Conservation (phyloP, 1,140 invertebrate species). For the Tetramorium alpestre region DNA sequence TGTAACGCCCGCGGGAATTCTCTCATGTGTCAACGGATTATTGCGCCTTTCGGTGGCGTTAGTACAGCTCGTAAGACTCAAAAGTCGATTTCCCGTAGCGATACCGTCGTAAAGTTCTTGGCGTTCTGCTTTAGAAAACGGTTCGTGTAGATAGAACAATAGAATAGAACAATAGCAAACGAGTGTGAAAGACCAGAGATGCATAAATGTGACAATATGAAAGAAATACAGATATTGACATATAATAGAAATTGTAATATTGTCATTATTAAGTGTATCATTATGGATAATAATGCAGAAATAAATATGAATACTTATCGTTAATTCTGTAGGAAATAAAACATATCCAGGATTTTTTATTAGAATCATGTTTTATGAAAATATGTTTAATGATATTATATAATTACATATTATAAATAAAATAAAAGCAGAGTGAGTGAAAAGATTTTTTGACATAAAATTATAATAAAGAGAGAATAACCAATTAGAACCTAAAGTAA, state of each 20-base stretch:
- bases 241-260: background rate
- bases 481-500: background rate
- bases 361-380: background rate
- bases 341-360: background rate
- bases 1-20: conserved; percentile 41
- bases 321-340: background rate
- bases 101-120: background rate
- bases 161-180: background rate
- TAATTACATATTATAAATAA: background rate
- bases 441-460: background rate
- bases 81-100: background rate
- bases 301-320: background rate
- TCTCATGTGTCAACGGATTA: conserved; percentile 30
- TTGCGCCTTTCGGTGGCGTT: conserved; percentile 17
- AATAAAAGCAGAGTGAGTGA: background rate
- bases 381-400: background rate
- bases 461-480: background rate
- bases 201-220: background rate
- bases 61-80: background rate
- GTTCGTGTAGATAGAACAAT: background rate
- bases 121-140: background rate
- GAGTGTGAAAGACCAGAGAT: background rate
- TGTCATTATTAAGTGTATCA: background rate
- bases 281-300: background rate
- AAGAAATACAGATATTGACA: background rate